phyloP scores from a whole-genome alignment of 2,888 invertebrate species.

The Cremastinae sp. region DNA sequence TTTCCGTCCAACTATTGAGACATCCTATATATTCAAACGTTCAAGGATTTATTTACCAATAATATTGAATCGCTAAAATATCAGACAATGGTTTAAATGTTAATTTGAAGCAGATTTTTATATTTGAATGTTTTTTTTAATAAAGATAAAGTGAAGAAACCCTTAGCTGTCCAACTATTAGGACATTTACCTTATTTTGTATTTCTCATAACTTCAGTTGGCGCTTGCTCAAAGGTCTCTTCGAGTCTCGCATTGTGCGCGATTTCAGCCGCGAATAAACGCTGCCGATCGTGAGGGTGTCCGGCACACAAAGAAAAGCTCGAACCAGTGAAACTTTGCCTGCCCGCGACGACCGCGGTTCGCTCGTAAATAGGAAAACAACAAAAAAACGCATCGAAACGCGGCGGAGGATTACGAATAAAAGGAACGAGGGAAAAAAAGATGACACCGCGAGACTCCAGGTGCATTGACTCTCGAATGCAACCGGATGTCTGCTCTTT shows the following conservation, averaged over 20 bases:
- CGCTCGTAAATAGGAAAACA: conserved; percentile 11
- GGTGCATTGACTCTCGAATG: conserved; percentile 71
- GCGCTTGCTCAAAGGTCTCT: background rate
- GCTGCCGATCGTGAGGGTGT: conserved; percentile 21
- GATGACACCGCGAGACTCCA: conserved; percentile 52
- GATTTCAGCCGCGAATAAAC: conserved; percentile 43
- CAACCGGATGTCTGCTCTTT: conserved; percentile 70
- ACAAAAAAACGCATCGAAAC: too few relatives aligned
- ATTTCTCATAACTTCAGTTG: conserved; percentile 6
- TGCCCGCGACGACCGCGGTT: conserved; percentile 14
- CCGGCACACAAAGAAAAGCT: conserved; percentile 10
- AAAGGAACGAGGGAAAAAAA: conserved; percentile 20
- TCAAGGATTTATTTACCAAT: too few relatives aligned
- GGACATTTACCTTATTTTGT: background rate
- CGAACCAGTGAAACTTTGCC: conserved; percentile 9
- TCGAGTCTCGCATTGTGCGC: conserved; percentile 46
- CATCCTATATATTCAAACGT: too few relatives aligned
- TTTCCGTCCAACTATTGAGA: too few relatives aligned
- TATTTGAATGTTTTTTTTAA: too few relatives aligned
- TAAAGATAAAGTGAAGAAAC: too few relatives aligned
- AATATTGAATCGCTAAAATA: too few relatives aligned
- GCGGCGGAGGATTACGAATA: conserved; percentile 23
- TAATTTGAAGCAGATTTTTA: too few relatives aligned
- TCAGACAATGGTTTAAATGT: too few relatives aligned
- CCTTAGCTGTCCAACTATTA: too few relatives aligned